Conservation (phyloP, 2,888 invertebrate species). For the Portevinia maculata region DNA sequence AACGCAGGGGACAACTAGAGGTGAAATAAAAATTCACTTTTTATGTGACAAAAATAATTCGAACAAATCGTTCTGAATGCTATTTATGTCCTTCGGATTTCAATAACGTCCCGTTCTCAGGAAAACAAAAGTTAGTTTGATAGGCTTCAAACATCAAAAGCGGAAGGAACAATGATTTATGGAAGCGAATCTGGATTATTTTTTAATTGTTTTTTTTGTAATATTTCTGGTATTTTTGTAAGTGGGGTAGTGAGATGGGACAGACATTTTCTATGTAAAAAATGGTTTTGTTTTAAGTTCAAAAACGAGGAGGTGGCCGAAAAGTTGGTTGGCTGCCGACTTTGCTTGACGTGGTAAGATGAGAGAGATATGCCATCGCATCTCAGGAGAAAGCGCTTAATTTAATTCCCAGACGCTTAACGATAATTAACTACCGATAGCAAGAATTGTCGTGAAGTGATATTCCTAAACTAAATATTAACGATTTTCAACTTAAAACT, state of each 20-base stretch:
- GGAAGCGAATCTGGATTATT: background rate
- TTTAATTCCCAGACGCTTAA: too few species aligned
- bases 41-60: conserved; percentile 38
- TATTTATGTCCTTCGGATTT: conserved; percentile 12
- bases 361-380: too few species aligned
- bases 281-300: background rate
- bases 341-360: too few species aligned
- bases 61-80: conserved; percentile 45
- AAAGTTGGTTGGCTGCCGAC: too few species aligned
- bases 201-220: background rate
- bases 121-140: background rate
- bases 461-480: too few species aligned
- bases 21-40: conserved; percentile 39
- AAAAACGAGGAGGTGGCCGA: too few species aligned
- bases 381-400: too few species aligned
- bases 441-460: too few species aligned
- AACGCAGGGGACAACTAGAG: conserved; percentile 12
- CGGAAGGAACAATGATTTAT: conserved; percentile 47
- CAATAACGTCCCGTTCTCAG: background rate
- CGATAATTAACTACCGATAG: too few species aligned
- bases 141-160: conserved; percentile 22
- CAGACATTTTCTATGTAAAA: background rate
- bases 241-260: background rate
- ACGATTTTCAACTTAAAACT: too few species aligned
- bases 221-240: background rate